These are phyloP conservation scores for Embiotoca jacksoni DNA, from an alignment of 2,113 vertebrate species.

Conservation along the genomic window DNA sequence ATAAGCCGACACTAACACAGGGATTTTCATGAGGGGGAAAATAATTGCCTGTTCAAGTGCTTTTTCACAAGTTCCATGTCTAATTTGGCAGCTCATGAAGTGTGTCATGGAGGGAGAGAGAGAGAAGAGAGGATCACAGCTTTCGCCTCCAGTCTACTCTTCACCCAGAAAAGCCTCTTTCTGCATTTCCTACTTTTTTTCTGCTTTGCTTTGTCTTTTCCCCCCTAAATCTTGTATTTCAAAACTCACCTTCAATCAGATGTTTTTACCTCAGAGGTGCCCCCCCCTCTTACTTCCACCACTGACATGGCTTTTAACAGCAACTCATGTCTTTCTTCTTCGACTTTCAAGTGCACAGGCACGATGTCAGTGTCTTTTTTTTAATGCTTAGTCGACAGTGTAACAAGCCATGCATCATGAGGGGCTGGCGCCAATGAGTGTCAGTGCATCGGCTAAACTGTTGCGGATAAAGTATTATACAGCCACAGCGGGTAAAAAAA, in stretches of 20 bases:
- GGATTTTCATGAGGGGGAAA: constrained; percentile 57
- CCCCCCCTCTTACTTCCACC: constrained; percentile 5
- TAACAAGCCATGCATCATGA: constrained; percentile 35
- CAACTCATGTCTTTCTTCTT: constrained; percentile 54
- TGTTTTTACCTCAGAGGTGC: constrained; percentile 53
- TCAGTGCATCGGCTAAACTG: constrained; percentile 54
- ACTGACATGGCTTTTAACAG: constrained; percentile 57
- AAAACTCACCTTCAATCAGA: constrained; percentile 64
- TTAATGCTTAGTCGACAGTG: constrained; percentile 56
- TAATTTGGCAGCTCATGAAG: constrained; percentile 74
- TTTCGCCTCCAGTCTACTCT: constrained; percentile 61
- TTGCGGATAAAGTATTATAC: constrained; percentile 62
- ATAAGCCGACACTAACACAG: constrained; percentile 63
- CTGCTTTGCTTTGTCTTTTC: constrained; percentile 56
- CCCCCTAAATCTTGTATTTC: constrained; percentile 35
- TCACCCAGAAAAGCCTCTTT: constrained; percentile 58
- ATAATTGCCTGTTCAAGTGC: constrained; percentile 75
- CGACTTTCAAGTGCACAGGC: constrained; percentile 27
- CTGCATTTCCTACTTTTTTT: constrained; percentile 39
- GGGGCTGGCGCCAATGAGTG: constrained; percentile 29
- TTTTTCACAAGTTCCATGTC: constrained; percentile 69
- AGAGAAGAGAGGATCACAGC: constrained; percentile 60
- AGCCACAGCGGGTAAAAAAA: constrained; percentile 18
- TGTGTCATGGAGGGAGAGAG: constrained; percentile 63
- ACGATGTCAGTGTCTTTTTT: constrained; percentile 27